Base-by-base conservation (phyloP, 1,140 invertebrate genomes). In the Scaptomyza hsui region DNA sequence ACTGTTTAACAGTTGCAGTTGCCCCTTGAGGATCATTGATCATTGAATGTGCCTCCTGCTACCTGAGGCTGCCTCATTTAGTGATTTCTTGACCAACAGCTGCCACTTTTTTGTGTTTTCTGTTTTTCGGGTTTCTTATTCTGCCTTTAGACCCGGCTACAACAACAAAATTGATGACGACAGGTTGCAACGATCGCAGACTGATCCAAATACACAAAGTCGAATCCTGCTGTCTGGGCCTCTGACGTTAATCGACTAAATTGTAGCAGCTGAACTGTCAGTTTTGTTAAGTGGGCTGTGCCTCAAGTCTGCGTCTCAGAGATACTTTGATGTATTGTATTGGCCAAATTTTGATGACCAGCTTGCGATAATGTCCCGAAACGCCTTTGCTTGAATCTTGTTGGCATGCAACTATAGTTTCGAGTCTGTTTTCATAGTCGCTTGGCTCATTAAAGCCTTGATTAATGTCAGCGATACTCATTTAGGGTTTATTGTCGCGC, bases 211-310 rank as follows among this genome's bases (percentile, higher is more conserved):
- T 16, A 9, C 19, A 21, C 19, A 55, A 16, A 29, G 26, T 29
- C 10, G 37, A 48, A 18, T 60, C 16, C 61, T 75, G 24, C 53
- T 57, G 42, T 62, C 70, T 70, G 73, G 44, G 44, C 55, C 49
- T 75, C 61, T 90, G 88, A 90, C 82, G 77, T 83, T 90, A 90
- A 90, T 90, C 79, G 88, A 80, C 68, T 72, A 81, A 90, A 90
- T 90, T 88, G 88, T 70, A 80, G 89, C 88, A 90, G 88, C 88
- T 90, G 88, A 78, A 70, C 77, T 80, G 79, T 83, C 85, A 85
- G 68, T 90, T 88, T 71, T 72, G 71, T 80, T 85, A 82, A 90
- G 73, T 83, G 82, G 78, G 67, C 64, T 75, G 76, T 74, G 71
- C 75, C 76, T 78, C 76, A 78, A 72, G 15, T 61, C 24, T 51